phyloP scores from a whole-genome alignment of 2,888 invertebrate genomes.

The Chrysolina oricalcia region DNA sequence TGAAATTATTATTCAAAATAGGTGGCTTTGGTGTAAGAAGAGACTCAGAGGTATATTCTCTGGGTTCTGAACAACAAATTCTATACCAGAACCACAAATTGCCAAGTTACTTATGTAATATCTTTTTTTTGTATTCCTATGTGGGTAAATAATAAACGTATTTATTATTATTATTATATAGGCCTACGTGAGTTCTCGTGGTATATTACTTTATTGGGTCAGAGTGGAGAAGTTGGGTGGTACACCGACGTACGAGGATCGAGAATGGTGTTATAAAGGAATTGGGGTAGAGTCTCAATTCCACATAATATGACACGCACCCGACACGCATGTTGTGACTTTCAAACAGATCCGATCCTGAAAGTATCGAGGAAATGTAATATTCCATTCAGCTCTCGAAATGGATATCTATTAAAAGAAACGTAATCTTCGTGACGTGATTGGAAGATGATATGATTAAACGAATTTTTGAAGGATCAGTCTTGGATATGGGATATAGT shows the following conservation, averaged over 20 bases:
- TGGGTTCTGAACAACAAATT: too few relatives aligned
- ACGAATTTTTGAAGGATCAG: background rate
- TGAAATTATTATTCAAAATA: too few relatives aligned
- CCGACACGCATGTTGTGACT: conserved; percentile 7
- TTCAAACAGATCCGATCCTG: conserved; percentile 7
- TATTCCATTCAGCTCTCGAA: conserved; percentile 40
- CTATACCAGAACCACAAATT: too few relatives aligned
- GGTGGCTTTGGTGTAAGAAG: too few relatives aligned
- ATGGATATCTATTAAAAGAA: conserved; percentile 44
- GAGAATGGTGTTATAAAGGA: background rate
- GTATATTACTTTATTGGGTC: too few relatives aligned
- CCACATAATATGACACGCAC: conserved; percentile 1
- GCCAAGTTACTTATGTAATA: too few relatives aligned
- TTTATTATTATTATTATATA: too few relatives aligned
- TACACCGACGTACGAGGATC: background rate
- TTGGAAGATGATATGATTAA: conserved; percentile 38
- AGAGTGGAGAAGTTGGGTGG: background rate
- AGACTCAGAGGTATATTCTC: too few relatives aligned
- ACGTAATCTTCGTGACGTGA: conserved; percentile 40
- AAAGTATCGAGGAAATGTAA: conserved; percentile 34
- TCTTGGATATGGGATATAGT: conserved; percentile 5
- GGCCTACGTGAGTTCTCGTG: too few relatives aligned
- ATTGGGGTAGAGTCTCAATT: background rate
- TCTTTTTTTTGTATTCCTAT: too few relatives aligned
- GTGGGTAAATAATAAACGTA: too few relatives aligned